phyloP scores from a whole-genome alignment of 2,888 invertebrate species.

The Hydrotaea diabolus region DNA sequence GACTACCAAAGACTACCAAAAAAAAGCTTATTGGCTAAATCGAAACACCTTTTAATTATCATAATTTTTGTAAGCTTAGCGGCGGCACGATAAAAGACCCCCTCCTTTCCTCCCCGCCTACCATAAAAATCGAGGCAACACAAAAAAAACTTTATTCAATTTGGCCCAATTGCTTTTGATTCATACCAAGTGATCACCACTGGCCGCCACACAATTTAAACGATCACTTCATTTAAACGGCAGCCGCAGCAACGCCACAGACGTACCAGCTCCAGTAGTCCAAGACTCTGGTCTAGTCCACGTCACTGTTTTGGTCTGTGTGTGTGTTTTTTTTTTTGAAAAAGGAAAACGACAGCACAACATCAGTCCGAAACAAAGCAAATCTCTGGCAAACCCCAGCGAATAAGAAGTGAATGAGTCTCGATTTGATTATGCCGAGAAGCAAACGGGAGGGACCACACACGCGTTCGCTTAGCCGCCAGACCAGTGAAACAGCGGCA shows the following conservation, averaged over 20 bases:
- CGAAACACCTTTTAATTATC: slow-evolving; percentile 78
- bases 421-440: slow-evolving; percentile 47
- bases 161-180: slow-evolving; percentile 27
- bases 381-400: not conserved
- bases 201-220: slow-evolving; percentile 20
- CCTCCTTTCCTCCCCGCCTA: too few species aligned
- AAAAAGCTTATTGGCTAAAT: slow-evolving; percentile 61
- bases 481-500: slow-evolving; percentile 2
- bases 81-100: slow-evolving; percentile 55
- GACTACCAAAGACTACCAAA: not conserved
- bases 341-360: too few species aligned
- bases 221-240: slow-evolving; percentile 37
- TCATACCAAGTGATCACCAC: slow-evolving; percentile 21
- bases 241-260: not conserved
- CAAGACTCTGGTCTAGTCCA: not conserved
- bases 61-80: slow-evolving; percentile 70
- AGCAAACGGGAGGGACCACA: slow-evolving; percentile 22
- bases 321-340: too few species aligned
- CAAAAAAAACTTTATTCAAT: too few species aligned
- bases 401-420: slow-evolving; percentile 44
- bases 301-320: not conserved
- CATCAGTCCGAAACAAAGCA: slow-evolving; percentile 6
- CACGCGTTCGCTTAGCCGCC: slow-evolving; percentile 54
- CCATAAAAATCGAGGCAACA: not conserved
- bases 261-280: slow-evolving; percentile 27